Base-by-base conservation (phyloP, 2,888 invertebrate species). In the Helicoverpa assulta region DNA sequence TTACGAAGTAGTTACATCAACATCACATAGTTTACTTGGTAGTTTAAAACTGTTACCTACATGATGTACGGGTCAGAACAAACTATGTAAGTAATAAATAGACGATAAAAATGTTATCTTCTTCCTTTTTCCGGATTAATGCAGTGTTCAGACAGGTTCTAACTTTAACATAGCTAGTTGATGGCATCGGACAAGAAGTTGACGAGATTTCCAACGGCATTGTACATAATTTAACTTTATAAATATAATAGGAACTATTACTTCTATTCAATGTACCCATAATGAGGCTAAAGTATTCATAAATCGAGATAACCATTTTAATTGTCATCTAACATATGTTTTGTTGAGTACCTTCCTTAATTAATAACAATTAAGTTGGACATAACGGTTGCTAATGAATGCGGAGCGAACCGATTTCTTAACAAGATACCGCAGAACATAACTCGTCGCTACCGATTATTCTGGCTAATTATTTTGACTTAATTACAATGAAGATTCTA, bases 111-210 rank as follows among this genome's bases (percentile, higher is more conserved):
- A 26, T 18, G 33, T 53, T 60, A 61, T 54, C 53, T 14, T 37
- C 19, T 76, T 58, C 61, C 51, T 64, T 80, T 75, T 80, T 64
- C 71, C 64, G 52, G 77, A 80, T 76, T 50, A 79, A 68, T 63
- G 10, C 76, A 54, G n/a, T 29, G 51, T 63, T 33, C 37, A 51
- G 58, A 52, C 61, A 55, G 58, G 71, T 52, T 80, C 37, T 37
- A 10, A 37, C 3, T 37, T 61, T 58, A 60, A 33, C 18, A 56
- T 5, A 51, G 14, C 70, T 10, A 10, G 21, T 16, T 40, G 26
- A 43, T 54, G 65, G 52, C 43, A 54, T 10, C 12, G 5, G 47
- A 64, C 58, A 65, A 62, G 56, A 68, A 63, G 29, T 64, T 75
- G 80, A 70, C 71, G 65, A 51, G 54, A 29, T 21, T 51, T 47